phyloP scores from a whole-genome alignment of 2,113 vertebrate genomes.

The Chaetura pelagica region DNA sequence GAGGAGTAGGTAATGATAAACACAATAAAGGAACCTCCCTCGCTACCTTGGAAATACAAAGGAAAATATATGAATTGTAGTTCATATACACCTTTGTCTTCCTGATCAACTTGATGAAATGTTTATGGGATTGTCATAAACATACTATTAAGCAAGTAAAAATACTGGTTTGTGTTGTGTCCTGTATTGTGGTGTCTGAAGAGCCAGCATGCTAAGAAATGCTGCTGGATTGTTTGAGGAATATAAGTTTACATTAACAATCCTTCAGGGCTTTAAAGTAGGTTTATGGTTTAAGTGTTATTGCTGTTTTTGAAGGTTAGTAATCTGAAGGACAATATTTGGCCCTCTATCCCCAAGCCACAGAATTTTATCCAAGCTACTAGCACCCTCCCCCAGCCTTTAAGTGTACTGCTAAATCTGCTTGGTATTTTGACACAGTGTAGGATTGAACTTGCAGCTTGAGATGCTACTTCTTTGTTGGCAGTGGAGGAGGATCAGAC shows the following conservation, averaged over 20 bases:
- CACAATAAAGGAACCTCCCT: background rate
- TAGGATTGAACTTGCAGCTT: background rate
- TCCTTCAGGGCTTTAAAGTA: background rate
- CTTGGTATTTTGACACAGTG: background rate
- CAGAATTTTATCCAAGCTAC: background rate
- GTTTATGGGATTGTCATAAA: background rate
- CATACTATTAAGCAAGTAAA: background rate
- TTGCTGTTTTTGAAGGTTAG: background rate
- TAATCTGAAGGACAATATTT: background rate
- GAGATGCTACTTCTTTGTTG: background rate
- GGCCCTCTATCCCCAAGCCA: background rate
- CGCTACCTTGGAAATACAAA: background rate
- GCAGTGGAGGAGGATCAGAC: background rate
- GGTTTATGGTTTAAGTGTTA: background rate
- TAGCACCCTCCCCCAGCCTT: accelerated
- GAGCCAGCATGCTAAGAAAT: background rate
- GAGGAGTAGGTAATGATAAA: background rate
- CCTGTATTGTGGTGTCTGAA: background rate
- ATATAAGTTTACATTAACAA: background rate
- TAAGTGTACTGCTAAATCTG: background rate
- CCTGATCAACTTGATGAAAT: background rate
- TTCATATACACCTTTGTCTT: background rate
- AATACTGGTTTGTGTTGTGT: background rate
- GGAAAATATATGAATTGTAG: background rate
- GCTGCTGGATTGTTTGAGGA: background rate